A percentile compares a stretch with the other conserved stretches of the same genome.
These are phyloP conservation scores for Chionis minor DNA, from an alignment of 2,113 vertebrate genomes.

Conservation along the genomic window DNA sequence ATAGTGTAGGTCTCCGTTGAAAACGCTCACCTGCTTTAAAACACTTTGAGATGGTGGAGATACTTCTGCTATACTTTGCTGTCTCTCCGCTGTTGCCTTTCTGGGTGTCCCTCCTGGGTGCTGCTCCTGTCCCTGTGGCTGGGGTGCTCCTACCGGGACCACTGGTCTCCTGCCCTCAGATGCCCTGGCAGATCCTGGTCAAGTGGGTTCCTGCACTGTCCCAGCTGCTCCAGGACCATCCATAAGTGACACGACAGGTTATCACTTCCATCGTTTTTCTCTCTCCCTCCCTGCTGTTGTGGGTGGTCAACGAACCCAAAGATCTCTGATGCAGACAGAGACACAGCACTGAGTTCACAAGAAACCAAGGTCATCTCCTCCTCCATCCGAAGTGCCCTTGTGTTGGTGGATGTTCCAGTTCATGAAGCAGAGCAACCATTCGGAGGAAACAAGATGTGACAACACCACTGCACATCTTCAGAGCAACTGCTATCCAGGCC, in stretches of 20 bases:
- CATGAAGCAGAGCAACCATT: not conserved
- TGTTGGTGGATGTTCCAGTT: not conserved
- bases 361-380: not conserved
- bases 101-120: not conserved
- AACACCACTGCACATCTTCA: not conserved
- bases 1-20: not conserved
- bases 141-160: not conserved
- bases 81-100: not conserved
- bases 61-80: not conserved
- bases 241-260: not conserved
- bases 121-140: not conserved
- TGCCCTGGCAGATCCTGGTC: not conserved
- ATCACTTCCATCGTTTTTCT: not conserved
- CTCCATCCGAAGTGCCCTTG: not conserved
- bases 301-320: not conserved
- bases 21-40: not conserved
- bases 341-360: not conserved
- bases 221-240: not conserved
- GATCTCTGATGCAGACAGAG: not conserved
- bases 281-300: not conserved
- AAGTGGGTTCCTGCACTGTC: not conserved
- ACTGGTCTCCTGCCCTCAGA: not conserved
- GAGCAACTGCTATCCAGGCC: not conserved
- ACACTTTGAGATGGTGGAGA: not conserved
- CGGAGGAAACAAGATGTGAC: not conserved